Evolutionary conservation across 1,140 invertebrate species (phyloP), one percentile per base, ranked within the genome.

Genomic region (Notospermus geniculatus): DNA sequence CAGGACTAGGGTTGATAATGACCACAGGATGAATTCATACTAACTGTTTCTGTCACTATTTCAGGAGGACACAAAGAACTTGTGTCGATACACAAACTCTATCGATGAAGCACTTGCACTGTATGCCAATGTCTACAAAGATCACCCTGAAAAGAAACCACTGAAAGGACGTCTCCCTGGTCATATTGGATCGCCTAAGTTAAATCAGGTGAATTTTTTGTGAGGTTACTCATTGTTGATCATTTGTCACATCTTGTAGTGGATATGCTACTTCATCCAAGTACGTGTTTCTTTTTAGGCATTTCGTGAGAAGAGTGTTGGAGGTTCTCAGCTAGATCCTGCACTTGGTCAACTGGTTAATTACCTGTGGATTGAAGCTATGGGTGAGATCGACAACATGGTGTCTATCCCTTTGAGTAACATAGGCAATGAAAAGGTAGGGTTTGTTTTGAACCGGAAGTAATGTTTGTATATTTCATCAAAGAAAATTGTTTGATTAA

Each of bases 361-460:
- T 27, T 69, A 75, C 45, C 69, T 80, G 25, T 80, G 79, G 79
- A 45, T 54, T 27, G 79, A 80, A 54, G 74, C 77, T 13, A 45
- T 70, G 5, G 72, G 75, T 28, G 66, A 79, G 32, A 53, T 80
- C n/a, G 70, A 71, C 30, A 30, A 67, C n/a, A 61, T 73, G 7
- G 55, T 80, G 7, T 54, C 50, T 30, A 36, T 41, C 19, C 63
- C 71, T 19, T 28, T 77, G 13, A 45, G 58, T 22, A 62, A 50
- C 39, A 58, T 78, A 17, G 74, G 74, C 64, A 5, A 71, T 29
- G 73, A 77, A 62, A 36, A 36, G 32, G 32, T 36, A 36, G 32
- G 15, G 15, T 7, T 15, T 36, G 4, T 36, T 36, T 36, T 36
- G 32, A 36, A 36, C 15, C 32, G n/a, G n/a, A n/a, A n/a, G n/a